Evolutionary conservation across 2,113 vertebrate genomes (phyloP).

Genomic region (Callipepla squamata): DNA sequence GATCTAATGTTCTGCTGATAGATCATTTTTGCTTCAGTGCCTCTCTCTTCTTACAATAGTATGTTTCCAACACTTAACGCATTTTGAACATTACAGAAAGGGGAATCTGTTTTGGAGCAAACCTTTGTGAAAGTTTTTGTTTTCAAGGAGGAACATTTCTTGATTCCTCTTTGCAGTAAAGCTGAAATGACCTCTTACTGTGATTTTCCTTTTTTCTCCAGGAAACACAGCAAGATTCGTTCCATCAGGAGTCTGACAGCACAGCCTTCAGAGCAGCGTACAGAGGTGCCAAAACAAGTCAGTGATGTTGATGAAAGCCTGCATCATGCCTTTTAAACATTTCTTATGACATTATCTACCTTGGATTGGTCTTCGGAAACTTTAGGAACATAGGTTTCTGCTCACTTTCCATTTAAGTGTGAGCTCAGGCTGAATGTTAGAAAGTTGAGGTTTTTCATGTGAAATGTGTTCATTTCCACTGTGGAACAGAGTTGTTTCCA

Average conservation of each 20-base stretch:
- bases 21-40: not conserved
- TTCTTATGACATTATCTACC: not conserved
- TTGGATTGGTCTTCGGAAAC: not conserved
- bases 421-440: not conserved
- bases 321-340: not conserved
- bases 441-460: not conserved
- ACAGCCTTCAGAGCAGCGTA: constrained; percentile 83
- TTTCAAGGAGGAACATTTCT: not conserved
- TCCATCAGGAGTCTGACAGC: constrained; percentile 85
- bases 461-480: not conserved
- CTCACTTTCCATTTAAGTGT: not conserved
- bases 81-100: not conserved
- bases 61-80: not conserved
- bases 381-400: not conserved
- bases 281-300: constrained; percentile 94
- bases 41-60: not conserved
- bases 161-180: not conserved
- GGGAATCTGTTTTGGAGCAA: not conserved
- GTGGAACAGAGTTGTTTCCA: not conserved
- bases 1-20: not conserved
- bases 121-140: not conserved
- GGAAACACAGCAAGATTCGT: constrained; percentile 97
- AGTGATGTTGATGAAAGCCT: constrained; percentile 71
- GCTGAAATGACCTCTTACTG: not conserved
- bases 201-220: constrained; percentile 74